Evolutionary conservation across 2,888 invertebrate species (phyloP).

Genomic region (Synanthedon formicaeformis): DNA sequence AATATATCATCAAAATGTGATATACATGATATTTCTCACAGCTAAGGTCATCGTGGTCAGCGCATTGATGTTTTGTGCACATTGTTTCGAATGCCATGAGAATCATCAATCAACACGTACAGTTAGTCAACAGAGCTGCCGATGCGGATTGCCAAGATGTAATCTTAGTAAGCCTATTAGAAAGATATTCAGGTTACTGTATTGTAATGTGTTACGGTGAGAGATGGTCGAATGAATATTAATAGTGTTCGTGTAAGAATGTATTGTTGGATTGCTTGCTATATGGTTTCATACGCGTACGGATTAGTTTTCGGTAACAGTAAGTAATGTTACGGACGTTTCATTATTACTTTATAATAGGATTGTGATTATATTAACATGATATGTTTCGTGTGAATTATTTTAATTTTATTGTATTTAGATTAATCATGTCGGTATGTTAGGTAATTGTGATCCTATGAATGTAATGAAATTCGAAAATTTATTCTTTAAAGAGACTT

Average conservation of each 20-base stretch:
- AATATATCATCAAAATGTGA: conserved; percentile 42
- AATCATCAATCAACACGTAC: conserved; percentile 50
- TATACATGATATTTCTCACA: conserved; percentile 31
- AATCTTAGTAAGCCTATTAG: conserved; percentile 28
- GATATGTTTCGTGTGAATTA: too few species aligned
- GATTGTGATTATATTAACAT: too few species aligned
- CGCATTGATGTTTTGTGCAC: conserved; percentile 37
- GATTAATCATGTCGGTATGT: not conserved
- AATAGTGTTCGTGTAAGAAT: conserved; percentile 9
- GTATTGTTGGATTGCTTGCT: not conserved
- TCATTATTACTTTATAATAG: too few species aligned
- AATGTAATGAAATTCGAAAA: too few species aligned
- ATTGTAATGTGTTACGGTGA: conserved; percentile 12
- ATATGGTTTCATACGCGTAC: not conserved
- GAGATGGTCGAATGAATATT: conserved; percentile 8
- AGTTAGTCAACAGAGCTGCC: conserved; percentile 25
- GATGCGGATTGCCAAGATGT: conserved; percentile 19
- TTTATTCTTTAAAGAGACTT: too few species aligned
- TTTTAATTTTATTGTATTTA: too few species aligned
- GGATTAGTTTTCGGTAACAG: not conserved
- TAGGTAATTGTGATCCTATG: too few species aligned
- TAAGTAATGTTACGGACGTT: not conserved
- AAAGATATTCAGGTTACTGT: conserved; percentile 20
- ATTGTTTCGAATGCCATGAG: conserved; percentile 50
- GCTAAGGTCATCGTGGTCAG: conserved; percentile 35